phyloP scores from a whole-genome alignment of 2,888 invertebrate genomes.

The Drosophila paramelanica region DNA sequence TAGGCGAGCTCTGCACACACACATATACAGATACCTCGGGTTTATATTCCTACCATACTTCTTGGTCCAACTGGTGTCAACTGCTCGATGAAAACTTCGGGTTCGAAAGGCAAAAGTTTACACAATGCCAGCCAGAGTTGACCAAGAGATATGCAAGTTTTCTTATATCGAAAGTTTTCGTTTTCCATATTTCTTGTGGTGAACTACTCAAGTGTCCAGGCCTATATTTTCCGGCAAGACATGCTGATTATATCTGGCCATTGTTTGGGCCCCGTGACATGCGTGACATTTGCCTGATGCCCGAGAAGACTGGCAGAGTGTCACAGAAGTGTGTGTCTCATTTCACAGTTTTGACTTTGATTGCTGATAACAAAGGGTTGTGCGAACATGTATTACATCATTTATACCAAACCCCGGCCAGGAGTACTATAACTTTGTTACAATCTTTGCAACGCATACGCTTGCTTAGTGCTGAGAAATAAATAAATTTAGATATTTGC shows the following conservation, averaged over 20 bases:
- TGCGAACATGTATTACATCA: slow-evolving; percentile 8
- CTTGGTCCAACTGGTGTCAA: slow-evolving; percentile 56
- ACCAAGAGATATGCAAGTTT: slow-evolving; percentile 65
- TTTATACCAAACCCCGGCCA: neutral
- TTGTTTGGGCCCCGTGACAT: slow-evolving; percentile 69
- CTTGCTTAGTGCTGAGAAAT: no score
- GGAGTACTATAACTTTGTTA: neutral
- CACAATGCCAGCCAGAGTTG: slow-evolving; percentile 68
- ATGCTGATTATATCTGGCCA: slow-evolving; percentile 64
- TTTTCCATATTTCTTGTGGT: slow-evolving; percentile 35
- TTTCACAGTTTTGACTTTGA: slow-evolving; percentile 30
- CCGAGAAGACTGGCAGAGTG: slow-evolving; percentile 36
- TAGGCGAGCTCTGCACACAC: slow-evolving; percentile 7
- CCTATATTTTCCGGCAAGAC: slow-evolving; percentile 30
- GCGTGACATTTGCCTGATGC: slow-evolving; percentile 67
- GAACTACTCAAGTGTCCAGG: slow-evolving; percentile 47
- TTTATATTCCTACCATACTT: neutral
- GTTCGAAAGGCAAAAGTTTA: slow-evolving; percentile 71
- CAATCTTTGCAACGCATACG: neutral
- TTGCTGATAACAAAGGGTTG: slow-evolving; percentile 60
- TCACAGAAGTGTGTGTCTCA: slow-evolving; percentile 44
- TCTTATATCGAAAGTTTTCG: slow-evolving; percentile 38
- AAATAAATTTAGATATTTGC: no score
- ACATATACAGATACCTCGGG: neutral
- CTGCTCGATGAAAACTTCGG: slow-evolving; percentile 50